Evolutionary conservation across 2,113 vertebrate species (phyloP).

Genomic region (Lutjanus erythropterus): DNA sequence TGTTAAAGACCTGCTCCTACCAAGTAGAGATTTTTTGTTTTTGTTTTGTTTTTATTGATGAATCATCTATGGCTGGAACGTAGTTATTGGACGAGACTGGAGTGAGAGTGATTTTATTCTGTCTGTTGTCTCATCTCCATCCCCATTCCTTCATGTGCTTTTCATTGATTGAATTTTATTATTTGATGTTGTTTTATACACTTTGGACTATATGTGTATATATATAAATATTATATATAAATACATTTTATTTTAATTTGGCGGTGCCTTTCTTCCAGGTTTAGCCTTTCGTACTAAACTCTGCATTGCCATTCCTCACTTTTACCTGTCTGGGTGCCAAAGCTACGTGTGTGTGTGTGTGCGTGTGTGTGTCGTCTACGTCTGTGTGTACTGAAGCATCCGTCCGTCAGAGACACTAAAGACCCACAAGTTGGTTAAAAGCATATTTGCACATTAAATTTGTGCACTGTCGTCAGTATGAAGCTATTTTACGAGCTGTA

Average conservation of each 20-base stretch:
- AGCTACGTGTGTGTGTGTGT: conserved; percentile 31
- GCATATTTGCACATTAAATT: conserved; percentile 43
- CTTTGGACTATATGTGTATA: conserved; percentile 36
- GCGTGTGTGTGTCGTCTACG: conserved; percentile 6
- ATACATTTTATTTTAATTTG: conserved; percentile 41
- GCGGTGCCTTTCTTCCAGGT: conserved; percentile 57
- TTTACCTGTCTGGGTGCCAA: conserved; percentile 63
- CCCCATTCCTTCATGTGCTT: conserved; percentile 55
- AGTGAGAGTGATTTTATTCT: conserved; percentile 39
- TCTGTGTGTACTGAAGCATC: conserved; percentile 6
- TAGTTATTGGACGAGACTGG: conserved; percentile 60
- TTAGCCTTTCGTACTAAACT: conserved; percentile 41
- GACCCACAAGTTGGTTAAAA: conserved; percentile 24
- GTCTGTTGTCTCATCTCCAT: conserved; percentile 20
- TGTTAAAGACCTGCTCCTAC: background rate
- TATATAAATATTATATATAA: conserved; percentile 35
- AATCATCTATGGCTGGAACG: conserved; percentile 72
- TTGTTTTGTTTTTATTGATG: conserved; percentile 6
- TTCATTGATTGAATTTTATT: conserved; percentile 22
- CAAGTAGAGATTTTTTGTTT: conserved; percentile 17
- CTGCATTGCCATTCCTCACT: conserved; percentile 48
- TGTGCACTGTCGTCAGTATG: conserved; percentile 33
- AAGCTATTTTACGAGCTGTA: conserved; percentile 15
- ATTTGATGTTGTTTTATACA: conserved; percentile 55
- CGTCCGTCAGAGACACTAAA: conserved; percentile 43